Base-by-base conservation (phyloP, 2,888 invertebrate species). In the Argyra leucocephala region DNA sequence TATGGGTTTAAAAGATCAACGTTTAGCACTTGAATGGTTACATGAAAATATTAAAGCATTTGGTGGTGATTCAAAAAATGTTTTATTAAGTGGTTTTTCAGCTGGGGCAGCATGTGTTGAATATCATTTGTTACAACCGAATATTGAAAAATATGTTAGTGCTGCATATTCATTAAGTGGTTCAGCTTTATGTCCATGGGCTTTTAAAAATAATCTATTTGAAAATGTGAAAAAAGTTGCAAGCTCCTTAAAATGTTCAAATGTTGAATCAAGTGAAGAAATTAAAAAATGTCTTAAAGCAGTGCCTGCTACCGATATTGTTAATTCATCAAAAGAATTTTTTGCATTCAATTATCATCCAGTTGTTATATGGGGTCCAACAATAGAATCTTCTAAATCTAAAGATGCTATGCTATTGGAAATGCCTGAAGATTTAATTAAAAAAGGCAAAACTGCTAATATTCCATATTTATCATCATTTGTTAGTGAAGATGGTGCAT, bases 91-190 rank as follows among this genome's bases (percentile, higher is more conserved):
- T 0, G 89, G 89, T 6, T 81, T 84, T 73, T 88, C 88, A n/a
- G 88, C 89, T 0, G 90, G 89, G 0, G 88, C 86, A 57, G 88
- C 86, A 18, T 88, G 88, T 72, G 88, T 87, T 0, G 87, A 89
- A 74, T 85, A 87, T 69, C 89, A 88, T 71, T 84, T 84, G 69
- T 71, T 89, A n/a, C 85, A 88, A 0, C 84, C 85, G 0, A 72
- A 84, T 70, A 86, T 88, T 21, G 81, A 79, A 76, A 57, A 61
- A 22, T 22, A 69, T 10, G 60, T 69, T 5, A 36, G 65, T 18
- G 65, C 66, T 12, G 69, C 69, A 12, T 84, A 88, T 63, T 86
- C 88, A 0, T 83, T 83, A 75, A 89, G 89, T 72, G 89, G 89
- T 0, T 80, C 84, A 0, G 83, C 86, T 0, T 79, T 89, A 37